Evolutionary conservation across 2,113 vertebrate species (phyloP), one percentile per base, ranked within the genome.

Genomic region (Peromyscus californicus): DNA sequence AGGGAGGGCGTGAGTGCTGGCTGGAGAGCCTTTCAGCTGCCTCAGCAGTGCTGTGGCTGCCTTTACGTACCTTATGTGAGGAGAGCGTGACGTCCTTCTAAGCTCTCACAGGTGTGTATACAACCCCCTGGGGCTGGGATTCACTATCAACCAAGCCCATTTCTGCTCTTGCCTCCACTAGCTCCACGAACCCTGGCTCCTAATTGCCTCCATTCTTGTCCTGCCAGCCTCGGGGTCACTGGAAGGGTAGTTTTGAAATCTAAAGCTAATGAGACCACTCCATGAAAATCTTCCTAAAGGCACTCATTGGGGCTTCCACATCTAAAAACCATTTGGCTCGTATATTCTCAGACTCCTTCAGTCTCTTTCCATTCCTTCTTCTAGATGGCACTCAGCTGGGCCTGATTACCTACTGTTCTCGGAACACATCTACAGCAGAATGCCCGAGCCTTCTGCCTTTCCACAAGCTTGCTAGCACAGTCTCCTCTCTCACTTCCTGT

Each of bases 241-340:
- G 24, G 24, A 74, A 74, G 36, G 13, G 15, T 63, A 63, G 79
- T 96, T 97, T 84, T 83, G 8, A 97, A 91, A 59, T 87, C n/a
- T 57, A 26, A 86, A 85, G 72, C 42, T 63, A 76, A 91, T n/a
- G 33, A 24, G 42, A 19, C 10, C 36, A 42, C 10, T 86, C 70
- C 39, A 33, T 78, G 11, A 82, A 94, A 63, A 61, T 57, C 33
- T 74, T 61, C 63, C n/a, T 88, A 54, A 89, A 94, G 83, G 80
- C 10, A 59, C n/a, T 59, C 90, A 26, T 67, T 39, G 70, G 63
- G 21, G 74, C 42, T 87, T 36, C 31, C 31, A 33, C 42, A 87
- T 69, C 80, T 70, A 19, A 92, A 51, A 93, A 26, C 29, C 48
- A 54, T 33, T 33, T 42, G 82, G n/a, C 5, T 95, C 57, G 24